phyloP scores from a whole-genome alignment of 2,113 vertebrate genomes.

The Capricornis sumatraensis region DNA sequence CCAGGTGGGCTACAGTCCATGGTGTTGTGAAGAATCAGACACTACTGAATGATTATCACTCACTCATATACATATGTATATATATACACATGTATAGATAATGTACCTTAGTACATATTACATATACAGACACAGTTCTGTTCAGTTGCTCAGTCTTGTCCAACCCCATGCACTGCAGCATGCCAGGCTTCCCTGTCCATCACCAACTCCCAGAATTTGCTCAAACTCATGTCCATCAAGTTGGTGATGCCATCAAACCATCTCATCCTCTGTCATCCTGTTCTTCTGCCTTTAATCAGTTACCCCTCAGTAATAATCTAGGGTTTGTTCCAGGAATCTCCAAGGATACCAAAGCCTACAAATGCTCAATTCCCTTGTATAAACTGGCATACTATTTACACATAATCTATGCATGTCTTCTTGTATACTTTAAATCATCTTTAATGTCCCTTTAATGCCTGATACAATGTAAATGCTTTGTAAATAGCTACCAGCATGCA shows the following conservation, averaged over 20 bases:
- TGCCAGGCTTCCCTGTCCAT: background rate
- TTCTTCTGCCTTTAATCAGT: background rate
- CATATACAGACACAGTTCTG: background rate
- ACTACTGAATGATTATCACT: background rate
- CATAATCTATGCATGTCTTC: background rate
- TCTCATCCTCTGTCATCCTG: rapidly evolving
- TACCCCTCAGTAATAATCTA: background rate
- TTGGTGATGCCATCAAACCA: background rate
- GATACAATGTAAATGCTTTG: background rate
- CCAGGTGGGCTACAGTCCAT: background rate
- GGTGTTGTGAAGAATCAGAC: background rate
- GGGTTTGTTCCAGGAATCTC: background rate
- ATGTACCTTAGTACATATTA: background rate
- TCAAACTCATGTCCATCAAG: background rate
- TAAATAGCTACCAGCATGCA: background rate
- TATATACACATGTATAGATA: background rate
- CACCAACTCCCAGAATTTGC: background rate
- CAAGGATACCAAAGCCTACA: background rate
- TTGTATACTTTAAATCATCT: background rate
- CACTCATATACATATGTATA: background rate
- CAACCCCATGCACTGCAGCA: background rate
- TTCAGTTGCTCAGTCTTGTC: background rate
- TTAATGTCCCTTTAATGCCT: background rate
- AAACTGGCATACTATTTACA: background rate
- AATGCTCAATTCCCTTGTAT: background rate